Evolutionary conservation across 2,113 vertebrate species (phyloP).

Genomic region (Zeus faber): DNA sequence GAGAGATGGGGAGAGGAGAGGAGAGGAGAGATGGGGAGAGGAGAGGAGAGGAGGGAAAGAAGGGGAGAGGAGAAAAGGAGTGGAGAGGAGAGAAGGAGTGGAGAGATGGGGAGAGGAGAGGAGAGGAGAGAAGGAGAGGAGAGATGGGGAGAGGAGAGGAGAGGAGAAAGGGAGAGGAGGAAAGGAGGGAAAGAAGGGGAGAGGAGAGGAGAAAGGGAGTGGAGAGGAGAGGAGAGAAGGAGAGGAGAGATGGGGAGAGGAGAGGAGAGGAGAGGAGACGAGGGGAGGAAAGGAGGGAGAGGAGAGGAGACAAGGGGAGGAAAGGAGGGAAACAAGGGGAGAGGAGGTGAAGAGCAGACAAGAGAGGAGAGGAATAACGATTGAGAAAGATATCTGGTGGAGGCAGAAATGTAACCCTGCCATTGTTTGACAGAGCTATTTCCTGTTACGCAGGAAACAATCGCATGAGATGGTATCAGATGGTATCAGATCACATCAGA

Average conservation of each 20-base stretch:
- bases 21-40: not conserved
- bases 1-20: too few species aligned
- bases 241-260: not conserved
- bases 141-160: conserved; percentile 1
- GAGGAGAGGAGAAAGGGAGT: not conserved
- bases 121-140: not conserved
- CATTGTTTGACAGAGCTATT: too few species aligned
- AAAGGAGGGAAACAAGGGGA: too few species aligned
- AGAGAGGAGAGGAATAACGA: too few species aligned
- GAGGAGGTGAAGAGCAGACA: too few species aligned
- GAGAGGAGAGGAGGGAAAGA: not conserved
- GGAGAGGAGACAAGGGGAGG: conserved; percentile 5
- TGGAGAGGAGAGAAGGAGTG: conserved; percentile 4
- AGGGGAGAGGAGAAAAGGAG: not conserved
- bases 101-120: conserved; percentile 9
- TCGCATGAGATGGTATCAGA: too few species aligned
- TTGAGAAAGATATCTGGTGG: too few species aligned
- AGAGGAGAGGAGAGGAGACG: not conserved
- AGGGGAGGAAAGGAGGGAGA: not conserved
- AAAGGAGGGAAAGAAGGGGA: not conserved
- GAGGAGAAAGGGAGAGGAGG: conserved; percentile 1
- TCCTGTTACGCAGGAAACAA: too few species aligned
- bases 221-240: not conserved
- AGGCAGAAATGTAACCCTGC: too few species aligned
- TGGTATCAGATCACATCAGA: too few species aligned